Conservation (phyloP, 2,888 invertebrate genomes). For the Carabus problematicus region DNA sequence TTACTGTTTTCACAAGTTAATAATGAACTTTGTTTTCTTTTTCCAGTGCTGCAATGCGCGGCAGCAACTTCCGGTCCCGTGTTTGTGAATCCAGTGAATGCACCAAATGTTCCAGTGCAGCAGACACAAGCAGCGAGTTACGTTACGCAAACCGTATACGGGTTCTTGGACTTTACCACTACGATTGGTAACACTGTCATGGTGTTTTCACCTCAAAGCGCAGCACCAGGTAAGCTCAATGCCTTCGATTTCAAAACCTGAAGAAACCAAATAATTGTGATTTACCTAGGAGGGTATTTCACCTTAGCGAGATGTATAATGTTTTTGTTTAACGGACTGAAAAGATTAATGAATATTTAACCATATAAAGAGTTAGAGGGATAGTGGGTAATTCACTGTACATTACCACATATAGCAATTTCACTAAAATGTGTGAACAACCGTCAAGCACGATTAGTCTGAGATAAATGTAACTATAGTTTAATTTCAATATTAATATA, state of each 20-base stretch:
- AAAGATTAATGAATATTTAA: too few relatives aligned
- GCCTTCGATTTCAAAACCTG: conserved; percentile 21
- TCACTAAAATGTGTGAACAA: too few relatives aligned
- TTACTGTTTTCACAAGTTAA: conserved; percentile 1
- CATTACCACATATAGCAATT: too few relatives aligned
- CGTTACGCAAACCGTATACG: conserved; percentile 90
- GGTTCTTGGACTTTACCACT: conserved; percentile 92
- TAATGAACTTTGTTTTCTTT: conserved; percentile 30
- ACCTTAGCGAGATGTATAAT: too few relatives aligned
- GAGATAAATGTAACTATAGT: too few relatives aligned
- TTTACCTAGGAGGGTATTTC: too few relatives aligned
- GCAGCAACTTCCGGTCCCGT: conserved; percentile 53
- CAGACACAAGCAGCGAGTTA: conserved; percentile 51
- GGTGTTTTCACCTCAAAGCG: conserved; percentile 91
- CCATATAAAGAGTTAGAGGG: too few relatives aligned
- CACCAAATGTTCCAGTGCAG: conserved; percentile 43
- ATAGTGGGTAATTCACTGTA: too few relatives aligned
- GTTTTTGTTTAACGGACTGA: too few relatives aligned
- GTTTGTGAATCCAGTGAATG: conserved; percentile 53
- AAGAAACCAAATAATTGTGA: too few relatives aligned
- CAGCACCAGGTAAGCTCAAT: conserved; percentile 68
- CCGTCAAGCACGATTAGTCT: too few relatives aligned
- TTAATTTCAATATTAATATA: too few relatives aligned
- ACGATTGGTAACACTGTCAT: conserved; percentile 94
- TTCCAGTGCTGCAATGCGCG: conserved; percentile 48